Base-by-base conservation (phyloP, 1,140 invertebrate genomes). In the Piezodorus guildinii region DNA sequence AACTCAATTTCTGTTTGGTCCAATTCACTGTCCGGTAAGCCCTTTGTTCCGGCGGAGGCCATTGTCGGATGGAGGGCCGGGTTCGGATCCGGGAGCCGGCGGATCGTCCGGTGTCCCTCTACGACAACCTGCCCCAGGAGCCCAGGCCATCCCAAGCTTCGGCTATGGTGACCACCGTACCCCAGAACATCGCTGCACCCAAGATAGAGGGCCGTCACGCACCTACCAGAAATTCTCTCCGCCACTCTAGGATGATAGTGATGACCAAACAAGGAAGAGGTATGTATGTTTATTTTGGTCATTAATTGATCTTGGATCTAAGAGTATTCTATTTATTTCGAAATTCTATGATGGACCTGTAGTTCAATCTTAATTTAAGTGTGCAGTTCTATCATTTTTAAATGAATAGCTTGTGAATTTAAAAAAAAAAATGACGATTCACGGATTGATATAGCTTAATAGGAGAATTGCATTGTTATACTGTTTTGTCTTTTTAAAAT, bases 181-280 rank as follows among this genome's bases (percentile, higher is more conserved):
- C 84, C 49, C 82, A 84, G 72, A 85, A 84, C 73, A 77, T 86
- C 65, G 81, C 82, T 23, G 78, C 78, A 23, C 75, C 75, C 62
- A 80, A 80, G 72, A 79, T 85, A 65, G 80, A 79, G 27, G 81
- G 79, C 21, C 75, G 82, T 68, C 84, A 86, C 70, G 81, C 82
- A 21, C 84, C 84, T 46, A 86, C 84, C n/a, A 77, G 84, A 66
- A 84, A 82, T 71, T 85, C 83, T 68, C 73, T 86, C 61, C 75
- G 84, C 63, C 84, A 86, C 70, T 85, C 83, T 70, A 75, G 84
- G 45, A 85, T 86, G 84, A 82, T 85, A 63, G 83, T 85, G 9
- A 78, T 84, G 74, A 76, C 77, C 68, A 77, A 79, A 63, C 75
- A 73, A 61, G 77, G 78, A 62, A 76, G 78, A 72, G 74, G 80